phyloP scores from a whole-genome alignment of 1,140 invertebrate species.

The Nasonia giraulti region DNA sequence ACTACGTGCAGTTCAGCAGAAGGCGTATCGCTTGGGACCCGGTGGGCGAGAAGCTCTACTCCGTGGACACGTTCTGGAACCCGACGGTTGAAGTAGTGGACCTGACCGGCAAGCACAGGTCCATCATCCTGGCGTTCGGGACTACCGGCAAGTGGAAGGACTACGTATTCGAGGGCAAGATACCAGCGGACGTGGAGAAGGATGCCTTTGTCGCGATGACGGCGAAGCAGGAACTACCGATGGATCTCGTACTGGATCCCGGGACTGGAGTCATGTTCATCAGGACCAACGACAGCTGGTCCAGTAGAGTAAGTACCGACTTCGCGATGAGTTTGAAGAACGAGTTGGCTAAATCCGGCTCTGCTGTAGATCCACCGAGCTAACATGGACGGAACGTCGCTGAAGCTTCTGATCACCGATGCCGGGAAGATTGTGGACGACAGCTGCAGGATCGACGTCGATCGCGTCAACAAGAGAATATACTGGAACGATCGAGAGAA shows the following conservation, averaged over 20 bases:
- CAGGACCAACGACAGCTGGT: slow-evolving; percentile 25
- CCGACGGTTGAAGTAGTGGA: slow-evolving; percentile 31
- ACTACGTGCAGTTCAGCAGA: slow-evolving; percentile 24
- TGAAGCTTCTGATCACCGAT: slow-evolving; percentile 1
- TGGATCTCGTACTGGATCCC: slow-evolving; percentile 13
- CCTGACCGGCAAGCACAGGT: slow-evolving; percentile 3
- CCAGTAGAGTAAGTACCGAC: background rate
- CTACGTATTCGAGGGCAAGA: slow-evolving; percentile 9
- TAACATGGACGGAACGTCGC: slow-evolving; percentile 20
- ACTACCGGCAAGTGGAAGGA: background rate
- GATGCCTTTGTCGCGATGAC: background rate
- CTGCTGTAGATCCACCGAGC: slow-evolving; percentile 18
- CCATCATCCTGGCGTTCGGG: background rate
- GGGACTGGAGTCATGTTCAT: slow-evolving; percentile 23
- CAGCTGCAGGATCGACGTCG: slow-evolving; percentile 3
- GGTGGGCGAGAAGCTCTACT: slow-evolving; percentile 23
- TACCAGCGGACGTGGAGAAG: background rate
- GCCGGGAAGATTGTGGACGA: slow-evolving; percentile 10
- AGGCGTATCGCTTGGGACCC: slow-evolving; percentile 22
- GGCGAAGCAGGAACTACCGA: slow-evolving; percentile 3
- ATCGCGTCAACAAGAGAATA: slow-evolving; percentile 9
- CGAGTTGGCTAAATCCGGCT: background rate
- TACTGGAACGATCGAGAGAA: slow-evolving; percentile 33
- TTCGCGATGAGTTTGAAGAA: background rate
- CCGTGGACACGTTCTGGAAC: slow-evolving; percentile 1